Evolutionary conservation across 1,140 invertebrate genomes (phyloP), one percentile per base, ranked within the genome.

Genomic region (Drosophila serrata): DNA sequence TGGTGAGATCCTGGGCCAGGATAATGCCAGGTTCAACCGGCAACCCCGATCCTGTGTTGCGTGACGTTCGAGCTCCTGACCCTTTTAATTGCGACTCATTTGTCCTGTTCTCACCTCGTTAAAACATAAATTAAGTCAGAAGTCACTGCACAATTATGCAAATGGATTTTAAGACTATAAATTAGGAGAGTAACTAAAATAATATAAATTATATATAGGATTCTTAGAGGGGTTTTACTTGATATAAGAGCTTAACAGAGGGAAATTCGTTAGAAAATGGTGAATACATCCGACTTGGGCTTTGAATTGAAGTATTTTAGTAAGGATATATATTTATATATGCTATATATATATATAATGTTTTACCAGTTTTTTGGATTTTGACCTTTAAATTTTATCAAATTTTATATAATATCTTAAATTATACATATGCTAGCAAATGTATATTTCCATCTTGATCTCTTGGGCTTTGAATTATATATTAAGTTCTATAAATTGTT

Each of bases 81-180:
- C 31, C 56, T 40, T 6, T 37, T 60, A 60, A 60, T 60, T 31
- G 58, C 62, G 59, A 64, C 72, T 61, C 65, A 58, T 79, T 84
- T 49, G 58, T 64, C 65, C 61, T 69, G 65, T 85, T 85, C 81
- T 77, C 81, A 85, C 81, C 57, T 72, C 43, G 65, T 72, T 49
- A 70, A 27, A 49, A 45, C 35, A 0, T 11, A 12, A 33, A 67
- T 67, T 39, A 48, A 17, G 63, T 27, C 27, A 17, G 15, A 8
- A 62, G 56, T 61, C 56, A 15, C 3, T 22, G 56, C 11, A 24
- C 72, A 85, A 85, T 85, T 85, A 85, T 84, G 72, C 48, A 85
- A 85, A 82, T 43, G 15, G 9, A 39, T 59, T 42, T 58, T 33
- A 17, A 37, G 33, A 39, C 19, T 29, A 3, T 0, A 11, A 53